phyloP scores from a whole-genome alignment of 2,888 invertebrate species.

The Anthophora plumipes region DNA sequence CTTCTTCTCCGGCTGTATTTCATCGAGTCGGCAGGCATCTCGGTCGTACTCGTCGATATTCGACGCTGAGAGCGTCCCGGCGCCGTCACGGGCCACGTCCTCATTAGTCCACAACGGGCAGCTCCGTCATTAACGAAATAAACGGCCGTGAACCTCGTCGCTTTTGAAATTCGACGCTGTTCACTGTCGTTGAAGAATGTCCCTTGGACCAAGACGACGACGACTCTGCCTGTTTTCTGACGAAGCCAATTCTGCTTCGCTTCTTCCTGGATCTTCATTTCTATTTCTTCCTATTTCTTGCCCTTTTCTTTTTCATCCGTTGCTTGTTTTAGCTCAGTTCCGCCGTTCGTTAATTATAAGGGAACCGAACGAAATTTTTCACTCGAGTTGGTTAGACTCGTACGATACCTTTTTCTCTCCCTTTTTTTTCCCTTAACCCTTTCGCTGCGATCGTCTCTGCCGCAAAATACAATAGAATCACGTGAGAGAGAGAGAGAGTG shows the following conservation, averaged over 20 bases:
- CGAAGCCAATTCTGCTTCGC: not conserved
- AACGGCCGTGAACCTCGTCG: conserved; percentile 50
- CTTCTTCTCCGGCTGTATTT: conserved; percentile 34
- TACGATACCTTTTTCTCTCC: no score
- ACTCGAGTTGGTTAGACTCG: no score
- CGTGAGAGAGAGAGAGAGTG: no score
- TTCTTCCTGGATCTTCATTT: not conserved
- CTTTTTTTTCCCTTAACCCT: no score
- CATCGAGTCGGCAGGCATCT: conserved; percentile 51
- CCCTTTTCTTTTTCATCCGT: not conserved
- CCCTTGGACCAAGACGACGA: no score
- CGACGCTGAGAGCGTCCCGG: conserved; percentile 37
- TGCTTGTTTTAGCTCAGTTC: no score
- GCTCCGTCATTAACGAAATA: conserved; percentile 72
- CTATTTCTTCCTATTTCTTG: not conserved
- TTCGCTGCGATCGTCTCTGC: no score
- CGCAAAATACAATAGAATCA: no score
- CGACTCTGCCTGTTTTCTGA: not conserved
- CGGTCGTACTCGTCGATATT: conserved; percentile 65
- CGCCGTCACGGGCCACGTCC: conserved; percentile 58
- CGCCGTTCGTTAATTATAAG: no score
- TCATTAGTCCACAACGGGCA: conserved; percentile 62
- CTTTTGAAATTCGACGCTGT: conserved; percentile 36
- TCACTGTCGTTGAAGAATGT: not conserved
- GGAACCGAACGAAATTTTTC: no score